Percentiles rank a stretch among this genome's conserved stretches.
These are phyloP conservation scores for Sardina pilchardus DNA, from an alignment of 2,113 vertebrate genomes.

Conservation along the genomic window DNA sequence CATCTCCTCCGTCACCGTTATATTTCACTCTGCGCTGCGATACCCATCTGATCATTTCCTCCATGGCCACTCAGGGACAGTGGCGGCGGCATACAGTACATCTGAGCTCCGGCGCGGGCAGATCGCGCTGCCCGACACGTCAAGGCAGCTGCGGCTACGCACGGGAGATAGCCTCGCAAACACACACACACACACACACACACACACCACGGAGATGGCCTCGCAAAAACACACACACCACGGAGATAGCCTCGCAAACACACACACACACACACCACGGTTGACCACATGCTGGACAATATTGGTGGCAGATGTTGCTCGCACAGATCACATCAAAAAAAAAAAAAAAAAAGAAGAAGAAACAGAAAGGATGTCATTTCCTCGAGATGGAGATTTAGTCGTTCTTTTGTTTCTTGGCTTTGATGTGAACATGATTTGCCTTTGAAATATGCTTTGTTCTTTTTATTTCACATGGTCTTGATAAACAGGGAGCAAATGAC, in stretches of 20 bases:
- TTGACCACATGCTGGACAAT: constrained; percentile 82
- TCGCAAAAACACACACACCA: not conserved
- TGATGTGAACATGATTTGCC: constrained; percentile 85
- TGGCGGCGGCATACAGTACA: constrained; percentile 36
- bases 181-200: too few relatives aligned
- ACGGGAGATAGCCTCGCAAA: constrained; percentile 23
- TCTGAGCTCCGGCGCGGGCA: constrained; percentile 33
- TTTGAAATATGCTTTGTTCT: constrained; percentile 87
- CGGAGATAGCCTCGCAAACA: not conserved
- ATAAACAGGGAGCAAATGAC: constrained; percentile 45
- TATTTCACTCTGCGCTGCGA: constrained; percentile 35
- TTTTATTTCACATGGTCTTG: constrained; percentile 82
- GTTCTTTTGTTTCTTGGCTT: constrained; percentile 73
- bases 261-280: constrained; percentile 56
- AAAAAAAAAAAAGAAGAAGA: not conserved
- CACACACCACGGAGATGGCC: constrained; percentile 22
- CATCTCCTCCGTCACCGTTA: constrained; percentile 5
- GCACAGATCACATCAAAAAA: constrained; percentile 73
- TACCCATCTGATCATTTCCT: constrained; percentile 49
- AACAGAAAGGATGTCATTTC: constrained; percentile 80
- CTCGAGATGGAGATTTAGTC: constrained; percentile 76
- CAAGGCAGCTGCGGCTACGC: constrained; percentile 68
- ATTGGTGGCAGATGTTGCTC: constrained; percentile 87
- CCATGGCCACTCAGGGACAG: constrained; percentile 43
- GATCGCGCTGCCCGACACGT: constrained; percentile 68